phyloP scores from a whole-genome alignment of 2,888 invertebrate species.

The Hemistola chrysoprasaria region DNA sequence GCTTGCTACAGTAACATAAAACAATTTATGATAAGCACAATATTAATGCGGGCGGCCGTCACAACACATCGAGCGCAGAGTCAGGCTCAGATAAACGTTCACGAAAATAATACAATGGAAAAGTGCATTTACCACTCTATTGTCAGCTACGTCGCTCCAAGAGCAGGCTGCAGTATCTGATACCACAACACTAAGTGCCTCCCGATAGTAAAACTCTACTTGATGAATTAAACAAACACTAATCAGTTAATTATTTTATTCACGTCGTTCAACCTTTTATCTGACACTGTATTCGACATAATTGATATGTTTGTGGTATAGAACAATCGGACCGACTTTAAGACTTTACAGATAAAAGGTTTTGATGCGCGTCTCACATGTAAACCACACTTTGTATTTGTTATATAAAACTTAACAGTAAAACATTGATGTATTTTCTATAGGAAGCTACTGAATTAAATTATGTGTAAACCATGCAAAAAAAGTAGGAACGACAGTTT shows the following conservation, averaged over 20 bases:
- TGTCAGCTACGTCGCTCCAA: constrained; percentile 51
- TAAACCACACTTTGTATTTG: no score
- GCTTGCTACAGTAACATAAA: constrained; percentile 14
- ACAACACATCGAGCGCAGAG: constrained; percentile 45
- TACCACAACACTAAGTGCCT: constrained; percentile 69
- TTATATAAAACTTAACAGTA: no score
- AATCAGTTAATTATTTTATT: constrained; percentile 81
- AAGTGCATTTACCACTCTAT: constrained; percentile 66
- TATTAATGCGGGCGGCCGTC: constrained; percentile 24
- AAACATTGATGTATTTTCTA: no score
- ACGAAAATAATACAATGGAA: constrained; percentile 55
- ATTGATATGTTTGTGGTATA: constrained; percentile 79
- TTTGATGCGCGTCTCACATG: no score
- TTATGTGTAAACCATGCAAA: no score
- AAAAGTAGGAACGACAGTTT: no score
- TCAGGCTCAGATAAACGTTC: constrained; percentile 50
- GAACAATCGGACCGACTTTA: constrained; percentile 72
- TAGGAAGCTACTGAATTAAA: no score
- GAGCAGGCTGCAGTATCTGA: constrained; percentile 62
- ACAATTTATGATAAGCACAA: constrained; percentile 20
- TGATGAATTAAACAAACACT: constrained; percentile 81
- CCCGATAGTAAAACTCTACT: constrained; percentile 56
- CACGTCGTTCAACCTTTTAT: constrained; percentile 77
- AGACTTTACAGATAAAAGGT: constrained; percentile 49
- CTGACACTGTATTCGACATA: constrained; percentile 76